These are phyloP conservation scores for Drosophila fungiperda DNA, from an alignment of 2,888 invertebrate genomes.

Conservation along the genomic window DNA sequence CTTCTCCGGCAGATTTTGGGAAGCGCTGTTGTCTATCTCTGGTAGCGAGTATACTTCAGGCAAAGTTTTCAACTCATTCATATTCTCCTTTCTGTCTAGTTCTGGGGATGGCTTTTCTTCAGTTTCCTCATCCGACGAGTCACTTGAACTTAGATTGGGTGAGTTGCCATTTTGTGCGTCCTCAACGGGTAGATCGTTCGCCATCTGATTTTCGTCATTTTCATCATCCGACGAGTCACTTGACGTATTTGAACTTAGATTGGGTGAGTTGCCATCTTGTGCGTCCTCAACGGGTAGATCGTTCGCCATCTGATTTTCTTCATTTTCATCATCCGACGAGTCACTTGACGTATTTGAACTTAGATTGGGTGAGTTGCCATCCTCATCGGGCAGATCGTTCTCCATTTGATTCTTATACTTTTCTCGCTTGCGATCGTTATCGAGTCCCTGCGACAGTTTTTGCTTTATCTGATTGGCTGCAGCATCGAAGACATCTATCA, in stretches of 20 bases:
- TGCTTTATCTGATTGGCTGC: constrained; percentile 6
- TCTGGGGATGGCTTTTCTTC: background rate
- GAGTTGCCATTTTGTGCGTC: no score
- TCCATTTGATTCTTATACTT: background rate
- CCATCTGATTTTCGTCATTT: no score
- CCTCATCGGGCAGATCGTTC: background rate
- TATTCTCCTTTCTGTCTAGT: background rate
- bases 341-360: no score
- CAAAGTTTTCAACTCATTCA: background rate
- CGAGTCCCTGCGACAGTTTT: constrained; percentile 13
- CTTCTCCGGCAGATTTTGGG: background rate
- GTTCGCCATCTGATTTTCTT: no score
- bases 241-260: no score
- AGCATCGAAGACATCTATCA: constrained; percentile 6
- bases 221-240: no score
- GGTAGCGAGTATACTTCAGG: background rate
- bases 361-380: no score
- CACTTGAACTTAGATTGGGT: no score
- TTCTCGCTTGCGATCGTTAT: background rate
- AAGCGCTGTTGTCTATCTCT: background rate
- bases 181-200: no score
- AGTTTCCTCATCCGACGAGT: background rate
- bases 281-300: no score
- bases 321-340: no score
- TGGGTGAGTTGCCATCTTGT: no score